These are phyloP conservation scores for Saccopteryx leptura DNA, from an alignment of 2,113 vertebrate genomes.

Conservation along the genomic window DNA sequence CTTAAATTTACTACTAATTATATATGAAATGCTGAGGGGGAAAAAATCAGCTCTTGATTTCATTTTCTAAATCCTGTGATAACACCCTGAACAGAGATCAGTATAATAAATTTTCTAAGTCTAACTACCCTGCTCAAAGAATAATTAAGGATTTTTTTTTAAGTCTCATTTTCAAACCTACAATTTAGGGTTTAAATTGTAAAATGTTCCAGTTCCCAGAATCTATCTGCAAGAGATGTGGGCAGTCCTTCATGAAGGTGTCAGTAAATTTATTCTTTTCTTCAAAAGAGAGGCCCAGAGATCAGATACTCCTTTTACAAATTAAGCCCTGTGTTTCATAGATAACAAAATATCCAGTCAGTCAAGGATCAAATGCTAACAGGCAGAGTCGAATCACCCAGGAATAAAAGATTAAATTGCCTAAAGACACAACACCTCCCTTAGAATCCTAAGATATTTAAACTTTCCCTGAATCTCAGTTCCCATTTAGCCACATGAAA, in stretches of 20 bases:
- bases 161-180: constrained; percentile 63
- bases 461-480: constrained; percentile 40
- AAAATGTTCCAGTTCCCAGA: constrained; percentile 42
- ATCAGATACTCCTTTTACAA: constrained; percentile 33
- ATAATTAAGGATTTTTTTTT: constrained; percentile 70
- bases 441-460: constrained; percentile 58
- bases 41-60: constrained; percentile 75
- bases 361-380: constrained; percentile 57
- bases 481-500: constrained; percentile 59
- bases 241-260: constrained; percentile 45
- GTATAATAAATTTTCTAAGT: constrained; percentile 64
- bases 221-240: constrained; percentile 46
- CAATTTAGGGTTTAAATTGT: constrained; percentile 65
- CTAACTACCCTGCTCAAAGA: constrained; percentile 48
- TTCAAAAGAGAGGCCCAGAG: not conserved
- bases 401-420: constrained; percentile 35
- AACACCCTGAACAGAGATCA: constrained; percentile 46
- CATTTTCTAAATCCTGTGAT: constrained; percentile 70
- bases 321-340: constrained; percentile 57
- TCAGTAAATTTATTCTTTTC: constrained; percentile 49
- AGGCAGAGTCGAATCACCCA: not conserved
- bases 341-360: constrained; percentile 55
- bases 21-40: constrained; percentile 58
- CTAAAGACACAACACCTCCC: not conserved
- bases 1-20: constrained; percentile 76